Evolutionary conservation across 2,888 invertebrate genomes (phyloP).

Genomic region (Sarcophaga rosellei): DNA sequence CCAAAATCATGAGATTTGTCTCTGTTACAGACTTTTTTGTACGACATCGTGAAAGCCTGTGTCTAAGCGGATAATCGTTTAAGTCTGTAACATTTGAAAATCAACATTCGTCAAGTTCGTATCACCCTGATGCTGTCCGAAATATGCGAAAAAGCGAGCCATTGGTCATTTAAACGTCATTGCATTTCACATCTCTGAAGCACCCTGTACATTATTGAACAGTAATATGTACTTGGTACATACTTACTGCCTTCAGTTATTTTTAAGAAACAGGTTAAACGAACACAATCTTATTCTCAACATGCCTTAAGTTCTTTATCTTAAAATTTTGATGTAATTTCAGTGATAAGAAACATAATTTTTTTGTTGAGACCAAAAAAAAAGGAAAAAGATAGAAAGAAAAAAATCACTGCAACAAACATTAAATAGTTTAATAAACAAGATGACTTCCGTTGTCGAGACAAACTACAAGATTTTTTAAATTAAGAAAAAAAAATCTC

Average conservation of each 20-base stretch:
- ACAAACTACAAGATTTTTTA: conserved; percentile 50
- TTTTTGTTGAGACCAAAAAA: neutral
- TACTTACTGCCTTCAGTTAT: conserved; percentile 50
- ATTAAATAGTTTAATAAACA: conserved; percentile 59
- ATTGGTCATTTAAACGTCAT: too few relatives aligned
- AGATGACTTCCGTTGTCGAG: conserved; percentile 65
- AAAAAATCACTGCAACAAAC: conserved; percentile 26
- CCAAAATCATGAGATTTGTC: too few relatives aligned
- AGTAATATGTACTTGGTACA: too few relatives aligned
- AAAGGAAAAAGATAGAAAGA: neutral
- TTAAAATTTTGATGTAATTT: conserved; percentile 49
- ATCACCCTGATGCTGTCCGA: too few relatives aligned
- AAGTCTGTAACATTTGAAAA: too few relatives aligned
- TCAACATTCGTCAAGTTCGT: too few relatives aligned
- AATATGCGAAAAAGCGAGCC: too few relatives aligned
- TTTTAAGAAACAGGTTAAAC: conserved; percentile 43
- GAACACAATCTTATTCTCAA: neutral
- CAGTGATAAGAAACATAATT: conserved; percentile 57
- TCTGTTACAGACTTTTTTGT: too few relatives aligned
- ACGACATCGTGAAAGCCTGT: too few relatives aligned
- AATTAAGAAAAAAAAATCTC: conserved; percentile 3
- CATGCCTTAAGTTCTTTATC: conserved; percentile 33
- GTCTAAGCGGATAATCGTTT: too few relatives aligned
- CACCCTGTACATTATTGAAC: too few relatives aligned
- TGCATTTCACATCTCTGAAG: too few relatives aligned